These are phyloP conservation scores for Barnardius zonarius DNA, from an alignment of 2,113 vertebrate genomes.

Conservation along the genomic window DNA sequence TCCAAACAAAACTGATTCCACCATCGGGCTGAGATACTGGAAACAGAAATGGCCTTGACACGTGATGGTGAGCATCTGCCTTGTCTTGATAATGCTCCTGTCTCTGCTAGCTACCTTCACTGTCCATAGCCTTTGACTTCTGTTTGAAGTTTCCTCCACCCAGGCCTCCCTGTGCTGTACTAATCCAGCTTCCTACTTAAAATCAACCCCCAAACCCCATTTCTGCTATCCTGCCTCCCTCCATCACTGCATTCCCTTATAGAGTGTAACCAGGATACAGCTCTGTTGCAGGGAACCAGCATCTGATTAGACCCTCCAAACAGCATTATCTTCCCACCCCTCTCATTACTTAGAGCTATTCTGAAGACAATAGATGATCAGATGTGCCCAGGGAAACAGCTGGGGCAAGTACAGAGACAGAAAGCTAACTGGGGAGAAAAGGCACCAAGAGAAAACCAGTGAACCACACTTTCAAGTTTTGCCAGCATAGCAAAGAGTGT, in stretches of 20 bases:
- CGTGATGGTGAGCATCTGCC: neutral
- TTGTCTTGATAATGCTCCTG: neutral
- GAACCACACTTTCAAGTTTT: conserved; percentile 61
- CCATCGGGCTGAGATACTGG: neutral
- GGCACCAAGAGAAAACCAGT: neutral
- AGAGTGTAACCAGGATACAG: neutral
- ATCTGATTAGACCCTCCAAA: conserved; percentile 3
- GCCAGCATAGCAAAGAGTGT: conserved; percentile 62
- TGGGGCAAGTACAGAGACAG: conserved; percentile 27
- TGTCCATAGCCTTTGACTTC: neutral
- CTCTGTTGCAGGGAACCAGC: neutral
- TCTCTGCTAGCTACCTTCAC: neutral
- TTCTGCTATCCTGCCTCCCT: neutral
- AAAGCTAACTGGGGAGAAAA: conserved; percentile 55
- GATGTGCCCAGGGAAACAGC: conserved; percentile 49
- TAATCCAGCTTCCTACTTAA: neutral
- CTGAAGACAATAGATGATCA: conserved; percentile 40
- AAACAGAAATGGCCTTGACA: neutral
- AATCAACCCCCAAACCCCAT: neutral
- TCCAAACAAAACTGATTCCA: neutral
- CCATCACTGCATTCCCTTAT: neutral
- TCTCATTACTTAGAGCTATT: conserved; percentile 21
- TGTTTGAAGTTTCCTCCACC: neutral
- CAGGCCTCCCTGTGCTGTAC: neutral
- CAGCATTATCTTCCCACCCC: neutral